Percentiles rank a stretch among this genome's conserved stretches.
Evolutionary conservation across 2,888 invertebrate species (phyloP).

Genomic region (Napeogenes inachia): DNA sequence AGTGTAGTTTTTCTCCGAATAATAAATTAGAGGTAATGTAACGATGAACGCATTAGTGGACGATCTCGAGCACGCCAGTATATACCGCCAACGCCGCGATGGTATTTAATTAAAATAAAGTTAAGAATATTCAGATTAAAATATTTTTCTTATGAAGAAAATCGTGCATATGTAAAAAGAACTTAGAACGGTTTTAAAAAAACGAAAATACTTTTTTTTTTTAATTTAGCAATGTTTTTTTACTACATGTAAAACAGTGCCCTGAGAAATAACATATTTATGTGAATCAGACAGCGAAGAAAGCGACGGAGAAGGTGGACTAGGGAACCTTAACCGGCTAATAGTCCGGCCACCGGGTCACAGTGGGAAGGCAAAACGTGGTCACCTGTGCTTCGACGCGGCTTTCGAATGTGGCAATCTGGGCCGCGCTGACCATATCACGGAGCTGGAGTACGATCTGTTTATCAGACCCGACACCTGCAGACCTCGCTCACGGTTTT

Average conservation of each 20-base stretch:
- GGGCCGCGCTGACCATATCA: constrained; percentile 95
- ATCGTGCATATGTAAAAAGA: no score
- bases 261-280: constrained; percentile 40
- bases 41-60: constrained; percentile 53
- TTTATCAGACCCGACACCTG: constrained; percentile 98
- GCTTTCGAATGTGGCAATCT: constrained; percentile 98
- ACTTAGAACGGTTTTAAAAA: no score
- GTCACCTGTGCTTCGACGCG: constrained; percentile 97
- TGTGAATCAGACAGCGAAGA: constrained; percentile 87
- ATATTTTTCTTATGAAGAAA: no score
- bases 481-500: constrained; percentile 93
- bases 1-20: constrained; percentile 21
- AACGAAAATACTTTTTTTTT: no score
- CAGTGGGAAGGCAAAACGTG: constrained; percentile 96
- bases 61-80: constrained; percentile 79
- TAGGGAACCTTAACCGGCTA: constrained; percentile 93
- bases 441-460: constrained; percentile 96
- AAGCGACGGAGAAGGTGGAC: constrained; percentile 94
- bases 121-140: not conserved
- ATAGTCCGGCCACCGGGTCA: constrained; percentile 94
- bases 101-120: constrained; percentile 47
- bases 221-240: no score
- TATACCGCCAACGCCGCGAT: constrained; percentile 78
- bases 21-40: constrained; percentile 19
- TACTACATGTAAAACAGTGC: no score